Evolutionary conservation across 2,797 vertebrate species (phyloP).

Genomic region (Echiichthys vipera): DNA sequence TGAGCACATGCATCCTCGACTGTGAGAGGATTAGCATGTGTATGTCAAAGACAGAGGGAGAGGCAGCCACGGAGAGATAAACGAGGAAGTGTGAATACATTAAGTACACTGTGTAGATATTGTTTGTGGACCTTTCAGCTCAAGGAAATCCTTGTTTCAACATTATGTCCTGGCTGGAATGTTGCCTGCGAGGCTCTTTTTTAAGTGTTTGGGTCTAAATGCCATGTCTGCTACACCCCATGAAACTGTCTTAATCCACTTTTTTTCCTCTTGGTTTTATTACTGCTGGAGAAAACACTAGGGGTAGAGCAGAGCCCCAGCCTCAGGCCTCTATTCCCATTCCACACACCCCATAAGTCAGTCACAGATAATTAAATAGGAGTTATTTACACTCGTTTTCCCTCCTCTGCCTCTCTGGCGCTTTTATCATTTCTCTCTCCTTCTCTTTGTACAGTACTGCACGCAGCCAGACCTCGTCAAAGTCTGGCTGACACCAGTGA

Average conservation of each 20-base stretch:
- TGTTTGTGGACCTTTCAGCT: conserved; percentile 81
- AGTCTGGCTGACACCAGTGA: conserved; percentile 71
- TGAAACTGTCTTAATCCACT: conserved; percentile 87
- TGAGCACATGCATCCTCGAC: conserved; percentile 39
- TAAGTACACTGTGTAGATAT: conserved; percentile 73
- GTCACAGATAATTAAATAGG: conserved; percentile 89
- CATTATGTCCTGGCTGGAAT: conserved; percentile 79
- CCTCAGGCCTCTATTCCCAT: conserved; percentile 83
- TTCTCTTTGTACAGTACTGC: conserved; percentile 73
- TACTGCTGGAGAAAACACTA: conserved; percentile 84
- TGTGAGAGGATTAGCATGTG: conserved; percentile 70
- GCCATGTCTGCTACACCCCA: conserved; percentile 87
- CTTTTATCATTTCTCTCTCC: conserved; percentile 81
- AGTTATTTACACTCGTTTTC: conserved; percentile 87
- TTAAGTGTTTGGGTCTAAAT: conserved; percentile 82
- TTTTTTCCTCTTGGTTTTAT: conserved; percentile 80
- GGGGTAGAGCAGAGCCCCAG: conserved; percentile 79
- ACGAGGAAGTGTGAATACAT: conserved; percentile 77
- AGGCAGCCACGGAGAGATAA: conserved; percentile 73
- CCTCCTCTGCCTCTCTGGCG: conserved; percentile 75
- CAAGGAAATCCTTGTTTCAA: conserved; percentile 82
- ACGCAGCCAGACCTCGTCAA: conserved; percentile 71
- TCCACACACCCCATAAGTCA: conserved; percentile 89
- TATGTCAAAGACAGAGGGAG: conserved; percentile 69
- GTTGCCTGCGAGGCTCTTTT: conserved; percentile 80